Evolutionary conservation across 2,797 vertebrate species (phyloP).

Genomic region (Bovichtus diacanthus): DNA sequence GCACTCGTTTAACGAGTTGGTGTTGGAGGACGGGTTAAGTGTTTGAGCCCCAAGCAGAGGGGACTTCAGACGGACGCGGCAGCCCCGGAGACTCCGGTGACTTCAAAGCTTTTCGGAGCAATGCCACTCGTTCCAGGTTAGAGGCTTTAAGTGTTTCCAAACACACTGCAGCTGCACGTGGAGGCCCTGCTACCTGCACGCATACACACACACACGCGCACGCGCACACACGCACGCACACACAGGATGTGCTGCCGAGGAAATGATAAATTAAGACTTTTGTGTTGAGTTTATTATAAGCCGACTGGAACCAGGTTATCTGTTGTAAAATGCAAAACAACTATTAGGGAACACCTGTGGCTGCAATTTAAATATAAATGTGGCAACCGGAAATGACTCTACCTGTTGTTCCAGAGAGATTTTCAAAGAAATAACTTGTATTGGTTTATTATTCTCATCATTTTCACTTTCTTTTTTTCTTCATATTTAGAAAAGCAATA

Average conservation of each 20-base stretch:
- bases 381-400: not conserved
- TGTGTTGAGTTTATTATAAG: constrained; percentile 30
- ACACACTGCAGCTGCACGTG: constrained; percentile 63
- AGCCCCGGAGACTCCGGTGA: constrained; percentile 64
- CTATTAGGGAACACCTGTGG: constrained; percentile 17
- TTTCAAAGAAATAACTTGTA: not conserved
- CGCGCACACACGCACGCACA: too few relatives aligned
- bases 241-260: constrained; percentile 65
- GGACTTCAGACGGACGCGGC: constrained; percentile 64
- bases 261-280: constrained; percentile 70
- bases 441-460: not conserved
- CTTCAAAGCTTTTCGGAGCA: constrained; percentile 59
- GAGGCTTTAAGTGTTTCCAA: constrained; percentile 80
- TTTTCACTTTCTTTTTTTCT: not conserved
- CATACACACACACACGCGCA: constrained; percentile 21
- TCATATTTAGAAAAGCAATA: not conserved
- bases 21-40: constrained; percentile 55
- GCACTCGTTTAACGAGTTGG: constrained; percentile 54
- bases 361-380: constrained; percentile 27
- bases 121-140: constrained; percentile 66
- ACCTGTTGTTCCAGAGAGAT: not conserved
- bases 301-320: constrained; percentile 3
- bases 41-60: constrained; percentile 55
- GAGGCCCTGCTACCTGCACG: constrained; percentile 45
- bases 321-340: not conserved